Evolutionary conservation across 2,888 invertebrate genomes (phyloP), one percentile per base, ranked within the genome.

Genomic region (Drosophila anomalata): DNA sequence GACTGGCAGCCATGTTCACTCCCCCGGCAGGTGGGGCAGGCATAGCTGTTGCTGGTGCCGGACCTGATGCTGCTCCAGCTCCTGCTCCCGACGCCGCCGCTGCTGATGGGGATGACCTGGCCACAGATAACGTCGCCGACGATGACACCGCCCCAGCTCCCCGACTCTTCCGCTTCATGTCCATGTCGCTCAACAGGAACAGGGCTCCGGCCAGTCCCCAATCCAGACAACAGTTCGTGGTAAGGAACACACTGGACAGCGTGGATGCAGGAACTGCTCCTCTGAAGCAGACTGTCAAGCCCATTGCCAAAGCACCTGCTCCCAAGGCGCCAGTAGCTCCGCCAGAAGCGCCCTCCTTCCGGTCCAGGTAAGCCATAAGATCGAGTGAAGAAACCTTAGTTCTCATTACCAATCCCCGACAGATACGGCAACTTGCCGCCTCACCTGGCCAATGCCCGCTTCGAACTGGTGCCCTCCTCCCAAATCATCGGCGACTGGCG

Each of bases 1-100:
- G 90, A 48, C 68, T 91, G 2, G 84, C 90, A 2, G 91, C 91
- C 14, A 90, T 90, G 90, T 90, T 87, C 88, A 51, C 92, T 90
- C 90, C 92, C 91, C 20, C 91, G 85, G 33, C 24, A 1, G 78
- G 26, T 1, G 78, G 56, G 2, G n/a, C 26, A 0, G 56, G 11
- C 11, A 47, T 11, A n/a, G 36, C 36, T 7, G 14, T 0, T 36
- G 36, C n/a, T 36, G 36, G 29, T 2, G 66, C 31, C 9, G 42
- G 29, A 3, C 20, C 26, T n/a, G 75, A 22, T 7, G 26, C 29
- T 7, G 59, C 17, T 1, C 50, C 17, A 3, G 59, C 42, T 6
- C 54, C 17, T 4, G 62, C 44, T 5, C 51, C 17, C 0, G 53
- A 8, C 2, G 53, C 3, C 5, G 54, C 17, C 0, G 53, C 9